Base-by-base conservation (phyloP, 2,113 vertebrate genomes). In the Poecile atricapillus region DNA sequence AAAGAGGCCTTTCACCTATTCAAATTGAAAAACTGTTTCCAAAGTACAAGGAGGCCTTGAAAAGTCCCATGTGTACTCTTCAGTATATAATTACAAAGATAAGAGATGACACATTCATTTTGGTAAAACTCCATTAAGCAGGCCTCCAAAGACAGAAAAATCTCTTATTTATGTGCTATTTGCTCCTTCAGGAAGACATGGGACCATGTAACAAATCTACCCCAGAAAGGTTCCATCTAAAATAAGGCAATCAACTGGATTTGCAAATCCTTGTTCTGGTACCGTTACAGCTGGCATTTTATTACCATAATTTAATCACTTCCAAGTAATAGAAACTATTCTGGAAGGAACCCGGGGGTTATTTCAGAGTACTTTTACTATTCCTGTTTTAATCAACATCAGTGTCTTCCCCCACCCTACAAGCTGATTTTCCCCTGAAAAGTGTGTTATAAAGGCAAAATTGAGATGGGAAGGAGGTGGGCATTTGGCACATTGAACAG, bases 21-120 rank as follows among this genome's bases (percentile, higher is more conserved):
- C n/a, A 87, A 86, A 94, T 31, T 63, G 68, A 70, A 96, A 95
- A 93, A 83, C 31, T 74, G 69, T 83, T 94, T 83, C 56, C 49
- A 81, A 58, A 93, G 73, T 77, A 91, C 37, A 71, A 53, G 53
- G 18, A 76, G 77, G 53, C 89, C 95, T 95, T 94, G 91, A 94
- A 85, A 93, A 0, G 33, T 84, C 93, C 87, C 91, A 56, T 35
- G 83, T 52, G 74, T 84, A 52, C 83, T 65, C 69, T 79, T 82
- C 65, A 75, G 73, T 55, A 63, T 50, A 11, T 85, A 91, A 89
- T 60, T 89, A 75, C 50, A 30, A 79, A 87, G 94, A 91, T 87
- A 94, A 95, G 81, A 85, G 53, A 62, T 53, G 87, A 91, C 94
- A 95, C 41, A 35, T 89, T 87, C 56, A 49, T 95, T 89, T 80